These are phyloP conservation scores for Acrocephalus scirpaceus DNA, from an alignment of 2,797 vertebrate genomes.

Conservation along the genomic window DNA sequence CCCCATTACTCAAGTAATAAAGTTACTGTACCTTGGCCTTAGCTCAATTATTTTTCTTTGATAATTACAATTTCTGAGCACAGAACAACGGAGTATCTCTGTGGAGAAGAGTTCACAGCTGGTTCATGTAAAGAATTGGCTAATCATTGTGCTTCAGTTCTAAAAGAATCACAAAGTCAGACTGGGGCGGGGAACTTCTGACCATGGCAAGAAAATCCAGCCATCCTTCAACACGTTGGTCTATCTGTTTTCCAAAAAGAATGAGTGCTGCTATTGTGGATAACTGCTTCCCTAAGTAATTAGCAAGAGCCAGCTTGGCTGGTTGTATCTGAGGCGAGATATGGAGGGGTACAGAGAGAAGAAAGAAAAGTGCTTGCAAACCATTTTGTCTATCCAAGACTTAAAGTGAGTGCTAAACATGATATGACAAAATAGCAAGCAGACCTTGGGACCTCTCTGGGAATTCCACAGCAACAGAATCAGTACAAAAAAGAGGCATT, in stretches of 20 bases:
- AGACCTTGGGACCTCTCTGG: not conserved
- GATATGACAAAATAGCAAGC: not conserved
- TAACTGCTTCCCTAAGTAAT: conserved; percentile 2
- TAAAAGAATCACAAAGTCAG: not conserved
- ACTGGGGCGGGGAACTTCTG: not conserved
- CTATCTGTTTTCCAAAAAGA: not conserved
- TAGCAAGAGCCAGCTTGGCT: conserved; percentile 5
- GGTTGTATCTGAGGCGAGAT: not conserved
- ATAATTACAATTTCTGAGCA: conserved; percentile 33
- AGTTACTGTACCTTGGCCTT: conserved; percentile 22
- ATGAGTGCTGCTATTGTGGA: not conserved
- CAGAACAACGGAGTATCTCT: not conserved
- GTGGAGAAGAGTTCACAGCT: conserved; percentile 39
- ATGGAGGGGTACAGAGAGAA: not conserved
- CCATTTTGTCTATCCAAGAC: not conserved
- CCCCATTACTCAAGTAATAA: conserved; percentile 8
- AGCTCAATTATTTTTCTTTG: not conserved
- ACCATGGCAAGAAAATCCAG: not conserved
- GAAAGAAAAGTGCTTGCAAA: not conserved
- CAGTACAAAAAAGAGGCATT: not conserved
- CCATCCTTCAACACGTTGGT: not conserved
- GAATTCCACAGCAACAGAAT: not conserved
- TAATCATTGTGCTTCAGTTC: not conserved
- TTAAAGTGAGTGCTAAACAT: not conserved
- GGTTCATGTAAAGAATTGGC: conserved; percentile 28